Conservation (phyloP, 2,113 vertebrate species). For the Vireo altiloquus region DNA sequence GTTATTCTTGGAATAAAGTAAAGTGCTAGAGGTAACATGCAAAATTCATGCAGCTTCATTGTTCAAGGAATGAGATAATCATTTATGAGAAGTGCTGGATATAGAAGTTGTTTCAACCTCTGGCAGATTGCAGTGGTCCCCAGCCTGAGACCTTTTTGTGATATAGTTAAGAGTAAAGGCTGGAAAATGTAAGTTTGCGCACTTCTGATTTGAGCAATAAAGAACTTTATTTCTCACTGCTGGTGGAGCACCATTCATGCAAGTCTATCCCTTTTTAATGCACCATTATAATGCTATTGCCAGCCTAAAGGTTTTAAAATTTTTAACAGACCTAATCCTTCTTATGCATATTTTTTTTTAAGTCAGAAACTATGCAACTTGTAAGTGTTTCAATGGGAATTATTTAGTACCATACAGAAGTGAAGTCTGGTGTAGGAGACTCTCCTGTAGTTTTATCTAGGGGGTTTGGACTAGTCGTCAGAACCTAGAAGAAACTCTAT, state of each 20-base stretch:
- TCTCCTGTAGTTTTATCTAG: background rate
- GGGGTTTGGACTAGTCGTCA: background rate
- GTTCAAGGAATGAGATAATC: background rate
- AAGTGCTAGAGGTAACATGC: conserved; percentile 36
- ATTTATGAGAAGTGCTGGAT: background rate
- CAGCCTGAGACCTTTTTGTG: background rate
- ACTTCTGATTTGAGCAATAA: background rate
- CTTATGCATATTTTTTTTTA: background rate
- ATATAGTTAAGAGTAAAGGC: background rate
- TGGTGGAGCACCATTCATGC: background rate
- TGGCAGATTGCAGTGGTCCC: background rate
- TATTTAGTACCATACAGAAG: background rate
- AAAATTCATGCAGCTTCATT: conserved; percentile 36
- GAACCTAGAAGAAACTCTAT: background rate
- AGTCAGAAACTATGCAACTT: background rate
- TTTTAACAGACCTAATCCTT: background rate
- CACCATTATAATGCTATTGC: background rate
- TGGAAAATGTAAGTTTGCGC: background rate
- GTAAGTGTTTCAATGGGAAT: background rate
- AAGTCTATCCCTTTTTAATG: background rate
- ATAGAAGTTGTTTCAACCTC: background rate
- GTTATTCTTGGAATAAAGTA: conserved; percentile 31
- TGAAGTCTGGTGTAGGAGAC: background rate
- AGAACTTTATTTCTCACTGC: background rate
- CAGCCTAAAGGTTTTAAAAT: background rate